A percentile compares a stretch with the other conserved stretches of the same genome.
phyloP scores from a whole-genome alignment of 2,797 vertebrate genomes.

The Emydoidea blandingii region DNA sequence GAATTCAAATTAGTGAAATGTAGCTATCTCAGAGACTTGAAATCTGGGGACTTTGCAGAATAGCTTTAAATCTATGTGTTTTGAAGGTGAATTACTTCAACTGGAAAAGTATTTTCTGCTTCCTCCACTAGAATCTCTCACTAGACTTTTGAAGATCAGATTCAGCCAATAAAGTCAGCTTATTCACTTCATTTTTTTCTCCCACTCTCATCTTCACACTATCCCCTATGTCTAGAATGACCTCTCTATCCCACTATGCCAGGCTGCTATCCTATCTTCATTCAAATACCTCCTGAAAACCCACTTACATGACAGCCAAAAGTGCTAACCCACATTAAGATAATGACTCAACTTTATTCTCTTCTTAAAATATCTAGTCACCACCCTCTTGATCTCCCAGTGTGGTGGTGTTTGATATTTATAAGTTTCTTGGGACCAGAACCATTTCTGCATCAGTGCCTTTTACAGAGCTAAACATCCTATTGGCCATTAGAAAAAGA shows the following conservation, averaged over 20 bases:
- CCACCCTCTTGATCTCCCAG: neutral
- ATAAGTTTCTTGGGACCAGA: neutral
- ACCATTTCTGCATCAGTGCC: neutral
- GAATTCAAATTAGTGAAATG: neutral
- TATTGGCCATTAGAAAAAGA: neutral
- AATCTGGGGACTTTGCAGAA: neutral
- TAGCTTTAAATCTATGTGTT: neutral
- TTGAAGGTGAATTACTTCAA: constrained; percentile 2
- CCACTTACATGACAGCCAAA: neutral
- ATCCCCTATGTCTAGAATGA: neutral
- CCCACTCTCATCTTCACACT: neutral
- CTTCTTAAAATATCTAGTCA: neutral
- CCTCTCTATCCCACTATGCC: neutral
- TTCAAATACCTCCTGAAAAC: constrained; percentile 3
- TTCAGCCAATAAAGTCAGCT: neutral
- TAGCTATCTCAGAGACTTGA: neutral
- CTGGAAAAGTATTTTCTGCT: neutral
- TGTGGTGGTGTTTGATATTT: neutral
- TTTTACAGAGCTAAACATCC: rapidly evolving
- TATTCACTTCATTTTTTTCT: neutral
- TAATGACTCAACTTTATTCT: neutral
- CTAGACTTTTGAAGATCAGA: neutral
- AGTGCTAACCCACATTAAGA: neutral
- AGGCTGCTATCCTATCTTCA: neutral
- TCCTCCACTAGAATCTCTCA: neutral